A percentile compares a stretch with the other conserved stretches of the same genome.
Evolutionary conservation across 2,113 vertebrate species (phyloP).

Genomic region (Neotoma lepida): DNA sequence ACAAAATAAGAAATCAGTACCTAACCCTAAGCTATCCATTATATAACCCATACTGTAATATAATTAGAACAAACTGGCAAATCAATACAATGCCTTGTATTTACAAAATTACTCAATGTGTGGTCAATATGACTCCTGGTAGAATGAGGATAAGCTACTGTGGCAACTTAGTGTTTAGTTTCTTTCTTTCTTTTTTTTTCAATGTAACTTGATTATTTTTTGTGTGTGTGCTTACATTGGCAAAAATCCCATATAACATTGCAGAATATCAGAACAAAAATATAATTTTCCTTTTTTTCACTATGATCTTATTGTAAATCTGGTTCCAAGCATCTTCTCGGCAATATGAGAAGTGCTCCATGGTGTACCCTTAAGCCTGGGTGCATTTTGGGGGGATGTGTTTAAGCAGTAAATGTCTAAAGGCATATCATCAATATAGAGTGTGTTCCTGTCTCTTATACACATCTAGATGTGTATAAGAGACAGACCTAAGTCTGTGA

Average conservation of each 20-base stretch:
- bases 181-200: not conserved
- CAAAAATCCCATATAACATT: conserved; percentile 69
- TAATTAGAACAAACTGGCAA: conserved; percentile 79
- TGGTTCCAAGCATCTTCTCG: conserved; percentile 26
- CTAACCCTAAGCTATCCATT: conserved; percentile 42
- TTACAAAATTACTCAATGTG: conserved; percentile 70
- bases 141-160: conserved; percentile 57
- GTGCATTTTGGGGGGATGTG: no score
- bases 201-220: conserved; percentile 65
- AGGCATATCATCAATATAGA: not conserved
- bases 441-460: no score
- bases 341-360: conserved; percentile 39
- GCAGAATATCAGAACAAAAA: conserved; percentile 76
- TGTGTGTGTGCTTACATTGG: conserved; percentile 25
- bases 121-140: not conserved
- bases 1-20: conserved; percentile 66
- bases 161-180: conserved; percentile 38
- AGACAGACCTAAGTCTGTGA: no score
- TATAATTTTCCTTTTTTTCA: conserved; percentile 59
- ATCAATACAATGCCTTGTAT: conserved; percentile 74
- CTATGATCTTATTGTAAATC: not conserved
- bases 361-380: not conserved
- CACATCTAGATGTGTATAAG: no score
- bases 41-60: conserved; percentile 70
- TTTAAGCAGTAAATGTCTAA: conserved; percentile 9